Percentiles rank a stretch among this genome's conserved stretches.
Conservation (phyloP, 2,888 invertebrate species). For the Hyppa rectilinea region DNA sequence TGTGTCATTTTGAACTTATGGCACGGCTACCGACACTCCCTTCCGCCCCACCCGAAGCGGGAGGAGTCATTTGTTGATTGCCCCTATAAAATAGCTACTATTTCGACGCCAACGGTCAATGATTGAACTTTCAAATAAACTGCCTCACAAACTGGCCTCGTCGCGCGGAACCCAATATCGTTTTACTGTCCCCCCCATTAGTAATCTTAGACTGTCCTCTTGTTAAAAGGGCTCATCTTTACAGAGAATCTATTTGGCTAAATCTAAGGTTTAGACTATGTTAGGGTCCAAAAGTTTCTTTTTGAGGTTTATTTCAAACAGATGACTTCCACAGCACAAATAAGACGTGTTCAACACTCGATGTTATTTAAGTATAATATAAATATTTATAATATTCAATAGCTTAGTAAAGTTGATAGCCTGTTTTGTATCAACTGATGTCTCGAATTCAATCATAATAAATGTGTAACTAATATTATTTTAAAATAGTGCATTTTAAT, state of each 20-base stretch:
- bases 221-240: background rate
- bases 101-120: too few relatives aligned
- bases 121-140: too few relatives aligned
- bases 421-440: constrained; percentile 26
- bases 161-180: too few relatives aligned
- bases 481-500: constrained; percentile 27
- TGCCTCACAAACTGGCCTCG: too few relatives aligned
- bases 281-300: constrained; percentile 4
- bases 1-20: background rate
- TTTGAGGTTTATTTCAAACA: background rate
- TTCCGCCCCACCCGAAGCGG: too few relatives aligned
- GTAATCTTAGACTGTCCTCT: background rate
- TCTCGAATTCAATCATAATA: constrained; percentile 15
- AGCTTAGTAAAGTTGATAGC: constrained; percentile 2
- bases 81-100: too few relatives aligned
- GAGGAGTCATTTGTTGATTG: too few relatives aligned
- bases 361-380: constrained; percentile 7
- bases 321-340: constrained; percentile 5
- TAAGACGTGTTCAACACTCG: constrained; percentile 6
- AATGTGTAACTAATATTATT: constrained; percentile 25
- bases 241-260: background rate
- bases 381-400: constrained; percentile 8
- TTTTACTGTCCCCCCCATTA: background rate
- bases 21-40: too few relatives aligned
- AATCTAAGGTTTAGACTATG: constrained; percentile 5